These are phyloP conservation scores for Apostichopus californicus DNA, from an alignment of 35 echinoderm and acorn worm genomes.

Conservation along the genomic window DNA sequence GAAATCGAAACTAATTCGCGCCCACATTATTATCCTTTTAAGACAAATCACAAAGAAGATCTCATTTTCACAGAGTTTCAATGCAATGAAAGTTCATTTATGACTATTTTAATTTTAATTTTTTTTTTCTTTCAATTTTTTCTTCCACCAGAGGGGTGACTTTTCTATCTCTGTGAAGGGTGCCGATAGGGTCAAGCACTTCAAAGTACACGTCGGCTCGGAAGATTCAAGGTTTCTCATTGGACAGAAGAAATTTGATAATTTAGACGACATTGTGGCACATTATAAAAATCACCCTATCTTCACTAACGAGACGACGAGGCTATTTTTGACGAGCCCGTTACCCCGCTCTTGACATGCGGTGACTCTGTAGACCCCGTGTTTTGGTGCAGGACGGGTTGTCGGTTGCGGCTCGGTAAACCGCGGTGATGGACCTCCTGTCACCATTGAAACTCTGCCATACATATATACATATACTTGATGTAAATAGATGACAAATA, in stretches of 20 bases:
- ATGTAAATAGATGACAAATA: conserved; percentile 6
- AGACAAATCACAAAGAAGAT: too few species aligned
- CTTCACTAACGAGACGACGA: conserved; percentile 75
- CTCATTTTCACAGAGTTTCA: too few species aligned
- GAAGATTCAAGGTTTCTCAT: conserved; percentile 76
- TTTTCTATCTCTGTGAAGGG: conserved; percentile 96
- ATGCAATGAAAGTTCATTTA: too few species aligned
- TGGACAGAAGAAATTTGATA: conserved; percentile 87
- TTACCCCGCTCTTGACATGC: conserved; percentile 23
- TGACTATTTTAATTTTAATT: too few species aligned
- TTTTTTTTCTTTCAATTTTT: conserved; percentile 10
- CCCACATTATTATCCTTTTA: too few species aligned
- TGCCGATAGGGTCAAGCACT: conserved; percentile 87
- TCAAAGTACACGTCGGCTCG: conserved; percentile 77
- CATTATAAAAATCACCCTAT: conserved; percentile 97
- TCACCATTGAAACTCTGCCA: not conserved
- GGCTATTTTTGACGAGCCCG: conserved; percentile 78
- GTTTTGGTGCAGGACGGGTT: not conserved
- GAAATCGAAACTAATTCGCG: too few species aligned
- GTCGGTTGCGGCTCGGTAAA: not conserved
- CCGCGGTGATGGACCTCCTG: not conserved
- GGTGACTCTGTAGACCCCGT: not conserved
- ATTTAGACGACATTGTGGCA: conserved; percentile 83
- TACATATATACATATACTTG: not conserved
- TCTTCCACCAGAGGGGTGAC: conserved; percentile 78